phyloP scores from a whole-genome alignment of 1,140 invertebrate genomes.

The Drosophila serrata region DNA sequence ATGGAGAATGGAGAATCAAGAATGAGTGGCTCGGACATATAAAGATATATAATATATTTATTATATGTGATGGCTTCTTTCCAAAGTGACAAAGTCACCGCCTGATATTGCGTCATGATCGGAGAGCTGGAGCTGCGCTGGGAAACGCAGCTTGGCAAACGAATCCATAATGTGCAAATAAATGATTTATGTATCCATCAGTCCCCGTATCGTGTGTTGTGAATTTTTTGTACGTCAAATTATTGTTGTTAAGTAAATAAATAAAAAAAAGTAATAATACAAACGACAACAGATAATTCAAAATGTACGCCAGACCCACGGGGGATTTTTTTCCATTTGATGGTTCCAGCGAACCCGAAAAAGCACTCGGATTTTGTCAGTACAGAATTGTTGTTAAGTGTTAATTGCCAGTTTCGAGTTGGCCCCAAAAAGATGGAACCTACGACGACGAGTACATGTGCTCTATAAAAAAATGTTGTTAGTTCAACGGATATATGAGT shows the following conservation, averaged over 20 bases:
- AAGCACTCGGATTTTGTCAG: conserved; percentile 28
- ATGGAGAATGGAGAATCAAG: conserved; percentile 28
- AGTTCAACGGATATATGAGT: conserved; percentile 33
- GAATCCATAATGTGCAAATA: conserved; percentile 51
- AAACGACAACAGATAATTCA: conserved; percentile 45
- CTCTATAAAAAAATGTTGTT: conserved; percentile 33
- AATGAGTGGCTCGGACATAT: conserved; percentile 20
- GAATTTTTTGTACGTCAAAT: conserved; percentile 46
- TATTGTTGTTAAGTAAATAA: conserved; percentile 53
- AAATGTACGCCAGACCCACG: conserved; percentile 10
- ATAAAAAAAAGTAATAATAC: conserved; percentile 20
- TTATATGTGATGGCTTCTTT: conserved; percentile 28
- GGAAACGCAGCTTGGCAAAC: conserved; percentile 18
- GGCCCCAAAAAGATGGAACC: conserved; percentile 23
- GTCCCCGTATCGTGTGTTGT: conserved; percentile 34
- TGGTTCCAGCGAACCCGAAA: conserved; percentile 37
- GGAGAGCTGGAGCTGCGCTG: conserved; percentile 25
- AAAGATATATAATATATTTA: neutral
- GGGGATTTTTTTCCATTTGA: conserved; percentile 33
- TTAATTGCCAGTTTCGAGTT: conserved; percentile 38
- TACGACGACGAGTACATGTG: conserved; percentile 7
- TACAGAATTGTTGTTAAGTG: conserved; percentile 24
- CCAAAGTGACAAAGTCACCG: conserved; percentile 26
- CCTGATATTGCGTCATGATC: conserved; percentile 45
- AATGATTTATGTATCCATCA: conserved; percentile 59